Conservation (phyloP, 2,888 invertebrate species). For the Eristalis intricaria region DNA sequence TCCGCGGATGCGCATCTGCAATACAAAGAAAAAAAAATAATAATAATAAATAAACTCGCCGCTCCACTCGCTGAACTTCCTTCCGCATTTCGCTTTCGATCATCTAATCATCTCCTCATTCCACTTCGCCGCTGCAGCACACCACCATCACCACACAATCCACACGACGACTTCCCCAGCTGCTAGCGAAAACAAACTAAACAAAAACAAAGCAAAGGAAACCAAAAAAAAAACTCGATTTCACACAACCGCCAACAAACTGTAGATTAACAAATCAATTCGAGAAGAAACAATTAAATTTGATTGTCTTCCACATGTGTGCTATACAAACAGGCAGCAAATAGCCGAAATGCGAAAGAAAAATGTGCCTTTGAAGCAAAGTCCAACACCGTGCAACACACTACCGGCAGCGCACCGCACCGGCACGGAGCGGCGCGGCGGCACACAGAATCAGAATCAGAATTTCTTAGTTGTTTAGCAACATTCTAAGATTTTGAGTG, state of each 20-base stretch:
- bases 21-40: conserved; percentile 14
- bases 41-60: conserved; percentile 29
- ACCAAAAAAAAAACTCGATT: conserved; percentile 32
- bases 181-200: conserved; percentile 34
- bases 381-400: conserved; percentile 45
- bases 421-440: background rate
- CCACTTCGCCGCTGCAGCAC: conserved; percentile 17
- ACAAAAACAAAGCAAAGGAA: background rate
- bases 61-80: conserved; percentile 67
- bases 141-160: background rate
- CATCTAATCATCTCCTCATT: conserved; percentile 64
- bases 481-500: conserved; percentile 72
- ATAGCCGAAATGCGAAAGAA: background rate
- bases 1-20: conserved; percentile 56
- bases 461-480: conserved; percentile 58
- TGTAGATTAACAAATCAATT: conserved; percentile 1
- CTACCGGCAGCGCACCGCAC: too few relatives aligned
- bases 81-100: conserved; percentile 72
- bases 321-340: background rate
- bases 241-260: conserved; percentile 14
- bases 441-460: conserved; percentile 23
- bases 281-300: conserved; percentile 19
- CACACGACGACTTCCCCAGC: conserved; percentile 2
- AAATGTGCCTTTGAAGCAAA: background rate
- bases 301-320: conserved; percentile 11